Evolutionary conservation across 2,797 vertebrate species (phyloP), one percentile per base, ranked within the genome.

Genomic region (Scomberomorus guttatus): DNA sequence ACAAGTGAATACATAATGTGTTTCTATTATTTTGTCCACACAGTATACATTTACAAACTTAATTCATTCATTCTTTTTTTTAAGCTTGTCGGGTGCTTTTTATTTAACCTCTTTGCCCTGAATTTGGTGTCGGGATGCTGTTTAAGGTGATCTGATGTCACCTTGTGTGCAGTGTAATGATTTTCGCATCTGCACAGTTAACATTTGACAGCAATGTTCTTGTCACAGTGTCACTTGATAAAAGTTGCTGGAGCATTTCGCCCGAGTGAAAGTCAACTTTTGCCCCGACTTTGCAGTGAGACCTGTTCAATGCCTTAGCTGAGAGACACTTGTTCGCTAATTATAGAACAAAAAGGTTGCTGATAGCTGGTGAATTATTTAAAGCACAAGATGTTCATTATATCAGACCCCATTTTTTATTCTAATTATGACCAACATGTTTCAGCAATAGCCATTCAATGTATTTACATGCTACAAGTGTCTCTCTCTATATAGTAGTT

Each of bases 201-300:
- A 63, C 42, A 39, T 58, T 58, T 75, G 44, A 75, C 63, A 58
- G 29, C 61, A 69, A 22, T 55, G 62, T 77, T 66, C 48, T 46
- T 72, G 17, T 69, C 74, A 71, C 42, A n/a, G 17, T 69, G 44
- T 44, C 55, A 62, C 32, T 69, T 50, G 24, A 44, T 61, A 44
- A 66, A 50, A 72, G 22, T 52, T 42, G n/a, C 17, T 8, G 24
- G 56, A 50, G 66, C 22, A 22, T 60, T 80, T 81, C 57, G 14
- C 11, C 44, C 22, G 0, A 10, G 20, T 60, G 29, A 39, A 72
- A 71, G 44, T 73, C 4, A 55, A 63, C 44, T 42, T 55, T 44
- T 58, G 4, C 20, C 9, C 3, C 5, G 27, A 20, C 29, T 17
- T 51, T 70, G 11, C 44, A 57, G 6, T 37, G 46, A 66, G 56